phyloP scores from a whole-genome alignment of 1,140 invertebrate species.

The Bicyclus anynana region DNA sequence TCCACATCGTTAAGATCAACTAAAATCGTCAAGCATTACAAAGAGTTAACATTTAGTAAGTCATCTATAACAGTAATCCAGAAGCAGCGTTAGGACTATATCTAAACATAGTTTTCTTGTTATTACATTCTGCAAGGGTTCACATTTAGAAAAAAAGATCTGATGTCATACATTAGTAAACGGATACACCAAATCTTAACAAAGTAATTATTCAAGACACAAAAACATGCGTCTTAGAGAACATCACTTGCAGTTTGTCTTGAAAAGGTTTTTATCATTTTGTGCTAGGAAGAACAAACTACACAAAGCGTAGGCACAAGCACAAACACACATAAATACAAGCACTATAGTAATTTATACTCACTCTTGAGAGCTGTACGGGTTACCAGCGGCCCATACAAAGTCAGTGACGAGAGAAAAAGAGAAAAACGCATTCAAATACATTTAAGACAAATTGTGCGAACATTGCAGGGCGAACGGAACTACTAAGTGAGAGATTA shows the following conservation, averaged over 20 bases:
- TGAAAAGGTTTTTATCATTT: constrained; percentile 42
- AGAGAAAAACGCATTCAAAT: constrained; percentile 79
- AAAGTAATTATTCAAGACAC: constrained; percentile 22
- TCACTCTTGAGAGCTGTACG: constrained; percentile 78
- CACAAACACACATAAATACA: constrained; percentile 73
- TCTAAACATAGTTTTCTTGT: constrained; percentile 37
- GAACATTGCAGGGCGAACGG: constrained; percentile 77
- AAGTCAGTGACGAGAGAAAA: constrained; percentile 78
- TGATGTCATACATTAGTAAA: constrained; percentile 23
- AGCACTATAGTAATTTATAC: constrained; percentile 76
- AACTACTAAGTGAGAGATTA: constrained; percentile 77
- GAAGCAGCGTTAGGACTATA: constrained; percentile 62
- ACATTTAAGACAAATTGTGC: constrained; percentile 78
- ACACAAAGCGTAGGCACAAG: constrained; percentile 72
- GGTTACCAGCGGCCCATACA: constrained; percentile 78
- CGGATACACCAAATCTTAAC: constrained; percentile 48
- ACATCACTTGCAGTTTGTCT: constrained; percentile 71
- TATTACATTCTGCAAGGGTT: constrained; percentile 68
- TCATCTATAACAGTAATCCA: constrained; percentile 49
- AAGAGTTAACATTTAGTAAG: constrained; percentile 72
- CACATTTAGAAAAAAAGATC: constrained; percentile 49
- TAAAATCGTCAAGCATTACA: constrained; percentile 71
- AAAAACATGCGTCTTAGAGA: constrained; percentile 47
- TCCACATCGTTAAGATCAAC: constrained; percentile 70
- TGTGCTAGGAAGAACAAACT: constrained; percentile 64